Conservation (phyloP, 2,888 invertebrate genomes). For the Cheilosia pagana region DNA sequence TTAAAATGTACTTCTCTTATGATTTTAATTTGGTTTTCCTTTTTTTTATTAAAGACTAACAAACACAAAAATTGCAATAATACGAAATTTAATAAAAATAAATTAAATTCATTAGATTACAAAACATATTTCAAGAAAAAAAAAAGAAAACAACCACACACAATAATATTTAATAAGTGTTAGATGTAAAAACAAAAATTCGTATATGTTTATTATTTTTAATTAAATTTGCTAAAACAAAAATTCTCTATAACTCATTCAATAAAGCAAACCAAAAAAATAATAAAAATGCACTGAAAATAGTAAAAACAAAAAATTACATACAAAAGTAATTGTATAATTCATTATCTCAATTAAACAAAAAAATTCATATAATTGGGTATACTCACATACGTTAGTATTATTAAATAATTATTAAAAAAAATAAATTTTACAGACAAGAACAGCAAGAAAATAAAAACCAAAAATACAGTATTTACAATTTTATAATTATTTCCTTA, state of each 20-base stretch:
- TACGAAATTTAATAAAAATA: constrained; percentile 35
- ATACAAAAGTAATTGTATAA: constrained; percentile 68
- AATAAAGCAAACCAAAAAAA: constrained; percentile 53
- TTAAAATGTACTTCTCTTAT: neutral
- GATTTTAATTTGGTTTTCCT: neutral
- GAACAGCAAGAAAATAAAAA: constrained; percentile 55
- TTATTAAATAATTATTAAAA: constrained; percentile 52
- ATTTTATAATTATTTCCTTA: constrained; percentile 75
- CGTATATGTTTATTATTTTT: constrained; percentile 60
- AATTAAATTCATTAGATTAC: constrained; percentile 18
- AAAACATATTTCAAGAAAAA: constrained; percentile 27
- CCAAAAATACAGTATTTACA: constrained; percentile 71
- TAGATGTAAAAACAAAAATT: constrained; percentile 74
- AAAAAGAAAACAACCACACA: constrained; percentile 48
- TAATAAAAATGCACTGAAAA: constrained; percentile 76
- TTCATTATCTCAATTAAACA: constrained; percentile 73
- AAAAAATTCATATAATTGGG: constrained; percentile 70
- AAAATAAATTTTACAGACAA: constrained; percentile 64
- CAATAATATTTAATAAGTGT: constrained; percentile 68
- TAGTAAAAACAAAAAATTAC: constrained; percentile 70
- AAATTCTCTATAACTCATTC: constrained; percentile 58
- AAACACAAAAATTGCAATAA: constrained; percentile 40
- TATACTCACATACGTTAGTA: constrained; percentile 65
- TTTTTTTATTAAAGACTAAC: constrained; percentile 22
- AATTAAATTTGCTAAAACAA: constrained; percentile 51